Evolutionary conservation across 2,888 invertebrate species (phyloP), one percentile per base, ranked within the genome.

Genomic region (Marronus borbonicus): DNA sequence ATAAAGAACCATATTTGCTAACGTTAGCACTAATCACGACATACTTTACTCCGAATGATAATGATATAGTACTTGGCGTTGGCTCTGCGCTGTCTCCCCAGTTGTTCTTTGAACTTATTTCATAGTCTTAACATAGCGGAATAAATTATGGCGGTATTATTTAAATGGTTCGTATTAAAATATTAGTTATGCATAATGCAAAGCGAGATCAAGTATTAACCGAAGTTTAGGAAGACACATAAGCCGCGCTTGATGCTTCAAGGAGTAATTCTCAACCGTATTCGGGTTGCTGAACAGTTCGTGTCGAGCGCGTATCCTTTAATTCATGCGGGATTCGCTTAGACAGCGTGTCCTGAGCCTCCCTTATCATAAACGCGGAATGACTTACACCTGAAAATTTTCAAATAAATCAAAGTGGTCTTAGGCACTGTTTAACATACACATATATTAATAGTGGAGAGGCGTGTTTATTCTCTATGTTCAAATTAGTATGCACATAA

Each of bases 81-180:
- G 44, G 44, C 44, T 28, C 2, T 14, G 14, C 28, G 20, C 20
- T 12, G 60, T 60, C 60, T 60, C 20, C 70, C 28, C 20, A 17
- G 7, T 70, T 58, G 58, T 58, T 70, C 58, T 70, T 58, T 70
- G 55, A 17, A 58, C 70, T 70, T 58, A 70, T 76, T 66, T 76
- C 28, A 28, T 36, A 55, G 76, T 64, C 64, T 77, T 70, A 77
- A 70, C 58, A 17, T 55, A 69, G 36, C 68, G 49, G 79, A 79
- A 79, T 79, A 79, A 79, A 79, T 79, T 79, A 79, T 44, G 55
- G 58, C 52, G 79, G 79, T 79, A 79, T 86, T 86, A 87, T 87
- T 87, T 86, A 86, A 86, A 87, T 87, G 86, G 84, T 84, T 81
- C 84, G 87, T 84, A 86, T 87, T 87, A 87, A 87, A 87, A 87